These are phyloP conservation scores for Anolis carolinensis DNA, from an alignment of 2,113 vertebrate species.

Conservation along the genomic window DNA sequence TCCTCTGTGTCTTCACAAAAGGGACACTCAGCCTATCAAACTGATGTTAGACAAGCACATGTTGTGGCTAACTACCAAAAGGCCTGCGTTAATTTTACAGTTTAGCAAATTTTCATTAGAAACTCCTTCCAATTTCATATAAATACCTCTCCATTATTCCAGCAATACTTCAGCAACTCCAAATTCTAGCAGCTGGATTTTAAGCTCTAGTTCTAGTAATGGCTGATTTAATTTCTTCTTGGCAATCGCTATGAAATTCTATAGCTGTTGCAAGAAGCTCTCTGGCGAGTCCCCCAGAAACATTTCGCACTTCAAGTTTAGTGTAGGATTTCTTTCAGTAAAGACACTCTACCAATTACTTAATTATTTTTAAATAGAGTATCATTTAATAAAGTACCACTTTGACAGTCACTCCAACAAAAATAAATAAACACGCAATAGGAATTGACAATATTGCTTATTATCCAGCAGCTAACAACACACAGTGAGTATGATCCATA, in stretches of 20 bases:
- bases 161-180: conserved; percentile 12
- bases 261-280: conserved; percentile 51
- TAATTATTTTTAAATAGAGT: conserved; percentile 36
- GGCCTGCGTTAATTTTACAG: conserved; percentile 31
- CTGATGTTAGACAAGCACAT: conserved; percentile 46
- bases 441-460: conserved; percentile 37
- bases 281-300: conserved; percentile 41
- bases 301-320: conserved; percentile 54
- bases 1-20: conserved; percentile 39
- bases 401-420: conserved; percentile 28
- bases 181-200: conserved; percentile 43
- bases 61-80: conserved; percentile 42
- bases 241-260: conserved; percentile 49
- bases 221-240: conserved; percentile 49
- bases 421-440: background rate
- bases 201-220: conserved; percentile 40
- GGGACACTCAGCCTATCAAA: conserved; percentile 46
- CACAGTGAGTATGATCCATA: background rate
- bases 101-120: conserved; percentile 58
- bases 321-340: conserved; percentile 28
- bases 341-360: conserved; percentile 30
- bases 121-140: conserved; percentile 50
- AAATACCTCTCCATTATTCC: conserved; percentile 33
- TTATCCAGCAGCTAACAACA: conserved; percentile 14
- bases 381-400: conserved; percentile 35